A percentile compares a stretch with the other conserved stretches of the same genome.
Evolutionary conservation across 2,113 vertebrate genomes (phyloP).

Genomic region (Phodopus roborovskii): DNA sequence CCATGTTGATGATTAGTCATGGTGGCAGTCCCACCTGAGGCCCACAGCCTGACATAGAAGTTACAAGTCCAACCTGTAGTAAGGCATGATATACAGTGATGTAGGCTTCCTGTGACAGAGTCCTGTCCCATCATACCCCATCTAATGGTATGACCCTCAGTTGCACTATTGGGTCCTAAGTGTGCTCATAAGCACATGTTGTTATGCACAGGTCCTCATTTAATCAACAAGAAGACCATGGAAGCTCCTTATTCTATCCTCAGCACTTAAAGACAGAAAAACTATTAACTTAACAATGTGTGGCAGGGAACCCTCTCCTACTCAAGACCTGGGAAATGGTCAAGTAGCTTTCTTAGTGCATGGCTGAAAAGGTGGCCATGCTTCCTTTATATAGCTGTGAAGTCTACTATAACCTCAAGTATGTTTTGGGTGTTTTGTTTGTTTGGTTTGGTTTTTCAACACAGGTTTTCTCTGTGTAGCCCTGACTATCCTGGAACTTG

Average conservation of each 20-base stretch:
- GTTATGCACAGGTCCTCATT: background rate
- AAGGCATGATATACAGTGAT: background rate
- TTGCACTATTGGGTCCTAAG: background rate
- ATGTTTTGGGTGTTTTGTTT: background rate
- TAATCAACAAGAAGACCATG: conserved; percentile 44
- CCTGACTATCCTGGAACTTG: background rate
- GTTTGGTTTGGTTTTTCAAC: background rate
- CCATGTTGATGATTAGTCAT: background rate
- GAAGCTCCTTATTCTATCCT: conserved; percentile 44
- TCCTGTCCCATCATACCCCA: background rate
- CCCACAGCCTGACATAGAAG: background rate
- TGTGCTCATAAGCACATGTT: background rate
- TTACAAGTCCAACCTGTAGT: background rate
- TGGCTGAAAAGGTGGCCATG: background rate
- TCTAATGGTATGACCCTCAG: background rate
- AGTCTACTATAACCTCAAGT: background rate
- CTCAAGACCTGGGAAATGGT: conserved; percentile 70
- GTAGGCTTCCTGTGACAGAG: background rate
- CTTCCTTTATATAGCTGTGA: background rate
- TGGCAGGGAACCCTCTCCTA: conserved; percentile 69
- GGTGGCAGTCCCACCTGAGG: background rate
- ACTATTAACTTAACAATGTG: conserved; percentile 44
- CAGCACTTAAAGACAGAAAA: conserved; percentile 1
- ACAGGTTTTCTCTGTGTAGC: background rate
- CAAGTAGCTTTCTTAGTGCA: conserved; percentile 49